Evolutionary conservation across 2,888 invertebrate species (phyloP).

Genomic region (Drosophila meridiana): DNA sequence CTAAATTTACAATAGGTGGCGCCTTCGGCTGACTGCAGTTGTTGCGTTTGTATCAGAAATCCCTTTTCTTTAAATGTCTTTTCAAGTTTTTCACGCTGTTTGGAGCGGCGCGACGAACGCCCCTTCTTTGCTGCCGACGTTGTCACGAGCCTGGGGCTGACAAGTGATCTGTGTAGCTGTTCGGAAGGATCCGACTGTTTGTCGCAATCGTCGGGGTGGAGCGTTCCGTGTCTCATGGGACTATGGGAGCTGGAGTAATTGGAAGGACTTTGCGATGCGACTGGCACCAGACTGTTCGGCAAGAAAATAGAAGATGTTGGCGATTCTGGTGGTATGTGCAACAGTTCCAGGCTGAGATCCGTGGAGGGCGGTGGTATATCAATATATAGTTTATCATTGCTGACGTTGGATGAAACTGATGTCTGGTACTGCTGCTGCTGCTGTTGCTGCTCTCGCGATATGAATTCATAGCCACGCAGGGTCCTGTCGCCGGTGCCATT

Average conservation of each 20-base stretch:
- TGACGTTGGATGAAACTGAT: constrained; percentile 18
- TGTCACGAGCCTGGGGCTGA: constrained; percentile 21
- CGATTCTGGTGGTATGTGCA: constrained; percentile 83
- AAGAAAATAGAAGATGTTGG: constrained; percentile 74
- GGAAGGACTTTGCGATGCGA: constrained; percentile 59
- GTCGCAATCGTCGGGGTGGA: constrained; percentile 33
- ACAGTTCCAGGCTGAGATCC: constrained; percentile 83
- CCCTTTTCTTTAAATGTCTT: constrained; percentile 97
- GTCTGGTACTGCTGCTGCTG: constrained; percentile 34
- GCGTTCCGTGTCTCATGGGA: constrained; percentile 33
- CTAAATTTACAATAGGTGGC: constrained; percentile 97
- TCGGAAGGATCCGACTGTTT: constrained; percentile 32
- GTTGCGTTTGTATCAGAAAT: constrained; percentile 96
- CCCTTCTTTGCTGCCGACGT: constrained; percentile 87
- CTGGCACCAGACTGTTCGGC: constrained; percentile 58
- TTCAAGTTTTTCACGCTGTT: constrained; percentile 94
- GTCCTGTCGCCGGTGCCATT: constrained; percentile 92
- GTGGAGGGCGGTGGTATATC: constrained; percentile 83
- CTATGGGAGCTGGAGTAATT: constrained; percentile 54
- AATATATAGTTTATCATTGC: constrained; percentile 85
- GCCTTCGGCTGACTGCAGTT: constrained; percentile 95
- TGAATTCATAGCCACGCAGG: constrained; percentile 89
- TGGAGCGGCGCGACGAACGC: constrained; percentile 92
- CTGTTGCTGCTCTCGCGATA: constrained; percentile 89
- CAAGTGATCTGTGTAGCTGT: constrained; percentile 7